Evolutionary conservation across 2,797 vertebrate species (phyloP).

Genomic region (Rhabdophis nuchalis): DNA sequence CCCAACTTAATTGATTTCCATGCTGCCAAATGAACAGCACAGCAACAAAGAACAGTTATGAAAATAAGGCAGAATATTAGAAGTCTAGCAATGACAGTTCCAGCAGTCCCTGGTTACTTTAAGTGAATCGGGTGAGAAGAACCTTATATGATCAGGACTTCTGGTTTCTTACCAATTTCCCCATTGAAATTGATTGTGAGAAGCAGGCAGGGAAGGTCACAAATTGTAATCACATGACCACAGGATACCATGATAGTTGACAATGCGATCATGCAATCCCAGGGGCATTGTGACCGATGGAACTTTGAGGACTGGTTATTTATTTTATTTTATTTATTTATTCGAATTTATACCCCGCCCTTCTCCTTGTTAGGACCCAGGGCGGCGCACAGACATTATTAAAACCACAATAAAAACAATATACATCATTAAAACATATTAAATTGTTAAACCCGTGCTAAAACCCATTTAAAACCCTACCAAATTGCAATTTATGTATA

Average conservation of each 20-base stretch:
- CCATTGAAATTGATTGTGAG: neutral
- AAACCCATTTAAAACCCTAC: too few species aligned
- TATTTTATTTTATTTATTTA: too few species aligned
- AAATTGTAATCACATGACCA: neutral
- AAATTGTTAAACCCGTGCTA: too few species aligned
- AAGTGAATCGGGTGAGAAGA: neutral
- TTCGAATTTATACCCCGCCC: too few species aligned
- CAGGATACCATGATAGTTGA: neutral
- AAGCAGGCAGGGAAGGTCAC: neutral
- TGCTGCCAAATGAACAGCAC: neutral
- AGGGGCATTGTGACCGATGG: neutral
- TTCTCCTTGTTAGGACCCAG: too few species aligned
- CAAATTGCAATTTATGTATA: too few species aligned
- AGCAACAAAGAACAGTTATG: neutral
- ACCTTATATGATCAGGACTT: neutral
- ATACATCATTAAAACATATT: too few species aligned
- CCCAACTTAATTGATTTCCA: neutral
- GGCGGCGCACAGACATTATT: too few species aligned
- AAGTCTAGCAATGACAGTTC: neutral
- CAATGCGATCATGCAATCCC: neutral
- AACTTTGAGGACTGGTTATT: neutral
- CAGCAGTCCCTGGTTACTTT: neutral
- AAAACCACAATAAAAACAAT: too few species aligned
- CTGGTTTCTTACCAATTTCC: neutral
- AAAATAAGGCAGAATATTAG: neutral